Evolutionary conservation across 2,797 vertebrate species (phyloP).

Genomic region (Tachyglossus aculeatus): DNA sequence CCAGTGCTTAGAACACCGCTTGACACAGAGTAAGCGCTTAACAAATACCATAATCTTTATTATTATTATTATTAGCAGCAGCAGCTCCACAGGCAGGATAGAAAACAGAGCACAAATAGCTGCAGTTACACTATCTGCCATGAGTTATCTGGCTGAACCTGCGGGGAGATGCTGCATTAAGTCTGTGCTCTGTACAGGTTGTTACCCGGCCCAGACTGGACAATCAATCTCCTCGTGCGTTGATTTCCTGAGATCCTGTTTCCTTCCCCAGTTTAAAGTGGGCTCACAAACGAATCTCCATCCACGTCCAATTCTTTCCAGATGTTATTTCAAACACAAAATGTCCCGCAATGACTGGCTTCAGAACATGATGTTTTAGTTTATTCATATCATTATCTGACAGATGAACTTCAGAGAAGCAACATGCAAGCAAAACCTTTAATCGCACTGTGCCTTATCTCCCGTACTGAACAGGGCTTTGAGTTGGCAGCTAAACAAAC

Average conservation of each 20-base stretch:
- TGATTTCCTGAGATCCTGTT: neutral
- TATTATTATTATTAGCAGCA: no score
- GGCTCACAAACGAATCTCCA: neutral
- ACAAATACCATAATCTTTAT: no score
- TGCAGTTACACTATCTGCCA: no score
- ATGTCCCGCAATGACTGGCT: conserved; percentile 5
- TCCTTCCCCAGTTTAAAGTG: neutral
- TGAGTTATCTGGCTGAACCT: no score
- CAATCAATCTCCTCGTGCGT: neutral
- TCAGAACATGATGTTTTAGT: neutral
- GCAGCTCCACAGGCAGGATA: no score
- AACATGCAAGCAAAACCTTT: neutral
- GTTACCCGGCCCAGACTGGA: no score
- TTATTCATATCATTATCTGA: neutral
- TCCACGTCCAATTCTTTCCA: neutral
- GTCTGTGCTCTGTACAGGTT: no score
- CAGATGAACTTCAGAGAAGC: neutral
- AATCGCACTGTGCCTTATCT: neutral
- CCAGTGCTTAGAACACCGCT: no score
- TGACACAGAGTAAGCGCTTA: no score
- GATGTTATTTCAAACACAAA: neutral
- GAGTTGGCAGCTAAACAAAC: conserved; percentile 15
- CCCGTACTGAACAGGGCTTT: conserved; percentile 15
- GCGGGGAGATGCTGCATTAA: no score
- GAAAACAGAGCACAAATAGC: no score